These are phyloP conservation scores for Gryllus longicercus DNA, from an alignment of 2,888 invertebrate genomes.

Conservation along the genomic window DNA sequence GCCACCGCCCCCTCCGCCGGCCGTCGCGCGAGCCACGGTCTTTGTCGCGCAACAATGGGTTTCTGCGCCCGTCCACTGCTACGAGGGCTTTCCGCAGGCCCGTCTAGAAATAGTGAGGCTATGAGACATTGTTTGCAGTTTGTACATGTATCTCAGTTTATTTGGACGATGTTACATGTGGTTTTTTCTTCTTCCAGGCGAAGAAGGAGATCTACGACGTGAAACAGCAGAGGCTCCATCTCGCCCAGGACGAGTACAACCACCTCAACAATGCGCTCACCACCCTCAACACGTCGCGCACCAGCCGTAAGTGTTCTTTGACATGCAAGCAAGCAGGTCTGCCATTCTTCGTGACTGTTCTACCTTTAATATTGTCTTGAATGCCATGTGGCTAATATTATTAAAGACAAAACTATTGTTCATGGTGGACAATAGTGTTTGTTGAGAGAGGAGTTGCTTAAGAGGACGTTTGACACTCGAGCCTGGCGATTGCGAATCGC, in stretches of 20 bases:
- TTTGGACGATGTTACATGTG: background rate
- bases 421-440: too few species aligned
- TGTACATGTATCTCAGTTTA: background rate
- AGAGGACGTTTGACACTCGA: too few species aligned
- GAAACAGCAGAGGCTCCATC: conserved; percentile 86
- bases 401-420: too few species aligned
- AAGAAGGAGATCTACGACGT: conserved; percentile 96
- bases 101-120: background rate
- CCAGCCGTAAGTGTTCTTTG: conserved; percentile 73
- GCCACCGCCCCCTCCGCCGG: background rate
- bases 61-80: background rate
- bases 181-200: conserved; percentile 58
- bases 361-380: too few species aligned
- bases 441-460: too few species aligned
- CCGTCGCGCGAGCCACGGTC: background rate
- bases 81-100: background rate
- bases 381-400: too few species aligned
- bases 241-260: conserved; percentile 95
- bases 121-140: background rate
- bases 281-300: conserved; percentile 82
- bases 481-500: too few species aligned
- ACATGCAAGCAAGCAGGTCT: too few species aligned
- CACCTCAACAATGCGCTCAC: conserved; percentile 82
- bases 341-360: too few species aligned
- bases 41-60: background rate